Percentiles rank a stretch among this genome's conserved stretches.
These are phyloP conservation scores for Philotrypesis tridentata DNA, from an alignment of 1,140 invertebrate species.

Conservation along the genomic window DNA sequence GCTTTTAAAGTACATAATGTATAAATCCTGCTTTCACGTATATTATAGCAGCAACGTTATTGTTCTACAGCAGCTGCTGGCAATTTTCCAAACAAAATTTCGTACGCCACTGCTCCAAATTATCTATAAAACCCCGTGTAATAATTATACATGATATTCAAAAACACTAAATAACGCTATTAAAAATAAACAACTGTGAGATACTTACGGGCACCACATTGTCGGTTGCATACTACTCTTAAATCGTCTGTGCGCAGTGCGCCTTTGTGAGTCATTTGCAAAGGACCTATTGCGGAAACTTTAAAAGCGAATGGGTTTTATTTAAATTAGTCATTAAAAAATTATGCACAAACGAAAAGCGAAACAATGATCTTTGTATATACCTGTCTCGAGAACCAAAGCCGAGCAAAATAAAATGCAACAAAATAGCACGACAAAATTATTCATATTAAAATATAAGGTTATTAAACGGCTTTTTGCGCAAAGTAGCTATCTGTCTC, in stretches of 20 bases:
- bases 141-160: too few relatives aligned
- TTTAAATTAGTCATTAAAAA: not conserved
- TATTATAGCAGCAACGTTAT: not conserved
- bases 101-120: not conserved
- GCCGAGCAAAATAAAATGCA: not conserved
- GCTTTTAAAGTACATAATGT: too few relatives aligned
- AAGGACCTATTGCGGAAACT: not conserved
- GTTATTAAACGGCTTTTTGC: not conserved
- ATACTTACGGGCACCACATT: not conserved
- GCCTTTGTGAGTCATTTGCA: not conserved
- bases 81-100: constrained; percentile 7
- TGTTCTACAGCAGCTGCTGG: not conserved
- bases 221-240: not conserved
- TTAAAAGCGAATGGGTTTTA: not conserved
- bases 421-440: not conserved
- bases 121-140: not conserved
- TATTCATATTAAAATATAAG: not conserved
- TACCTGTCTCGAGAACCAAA: not conserved
- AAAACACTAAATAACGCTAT: too few relatives aligned
- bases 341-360: not conserved
- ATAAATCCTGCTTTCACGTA: too few relatives aligned
- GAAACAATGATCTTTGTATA: not conserved
- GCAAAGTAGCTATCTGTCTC: not conserved
- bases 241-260: not conserved
- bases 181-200: too few relatives aligned